Evolutionary conservation across 1,140 invertebrate genomes (phyloP).

Genomic region (Zelostemma sp.): DNA sequence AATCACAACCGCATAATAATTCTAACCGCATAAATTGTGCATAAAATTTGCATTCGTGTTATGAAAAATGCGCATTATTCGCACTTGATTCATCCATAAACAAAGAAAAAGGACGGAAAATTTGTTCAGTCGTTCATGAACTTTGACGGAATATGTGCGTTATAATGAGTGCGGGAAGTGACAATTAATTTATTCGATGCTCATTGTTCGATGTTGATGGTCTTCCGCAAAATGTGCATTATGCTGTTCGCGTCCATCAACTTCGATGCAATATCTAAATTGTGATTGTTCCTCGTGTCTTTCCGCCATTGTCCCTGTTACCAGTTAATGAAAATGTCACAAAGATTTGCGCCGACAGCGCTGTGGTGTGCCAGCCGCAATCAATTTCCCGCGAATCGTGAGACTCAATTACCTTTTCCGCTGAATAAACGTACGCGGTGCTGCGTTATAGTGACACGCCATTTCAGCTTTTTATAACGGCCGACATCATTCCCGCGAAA

Average conservation of each 20-base stretch:
- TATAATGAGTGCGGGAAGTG: constrained; percentile 15
- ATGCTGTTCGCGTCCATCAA: constrained; percentile 10
- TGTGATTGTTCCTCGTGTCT: constrained; percentile 43
- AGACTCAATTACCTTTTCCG: constrained; percentile 43
- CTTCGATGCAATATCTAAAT: constrained; percentile 24
- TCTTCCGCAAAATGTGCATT: constrained; percentile 14
- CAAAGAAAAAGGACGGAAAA: too few relatives aligned
- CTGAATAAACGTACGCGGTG: constrained; percentile 29
- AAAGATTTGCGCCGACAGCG: constrained; percentile 46
- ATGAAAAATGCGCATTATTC: too few relatives aligned
- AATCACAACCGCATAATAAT: too few relatives aligned
- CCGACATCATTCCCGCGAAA: constrained; percentile 19
- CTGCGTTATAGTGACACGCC: constrained; percentile 19
- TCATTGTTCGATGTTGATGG: constrained; percentile 20
- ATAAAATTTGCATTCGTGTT: too few relatives aligned
- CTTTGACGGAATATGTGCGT: background rate
- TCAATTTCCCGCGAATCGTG: constrained; percentile 48
- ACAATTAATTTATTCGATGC: constrained; percentile 13
- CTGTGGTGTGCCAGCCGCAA: constrained; percentile 34
- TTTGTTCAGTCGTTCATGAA: background rate
- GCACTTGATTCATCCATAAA: too few relatives aligned
- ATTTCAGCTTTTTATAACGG: constrained; percentile 20
- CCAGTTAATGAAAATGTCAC: constrained; percentile 49
- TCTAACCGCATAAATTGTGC: too few relatives aligned
- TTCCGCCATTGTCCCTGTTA: constrained; percentile 43